phyloP scores from a whole-genome alignment of 2,797 vertebrate species.

The Podargus strigoides region DNA sequence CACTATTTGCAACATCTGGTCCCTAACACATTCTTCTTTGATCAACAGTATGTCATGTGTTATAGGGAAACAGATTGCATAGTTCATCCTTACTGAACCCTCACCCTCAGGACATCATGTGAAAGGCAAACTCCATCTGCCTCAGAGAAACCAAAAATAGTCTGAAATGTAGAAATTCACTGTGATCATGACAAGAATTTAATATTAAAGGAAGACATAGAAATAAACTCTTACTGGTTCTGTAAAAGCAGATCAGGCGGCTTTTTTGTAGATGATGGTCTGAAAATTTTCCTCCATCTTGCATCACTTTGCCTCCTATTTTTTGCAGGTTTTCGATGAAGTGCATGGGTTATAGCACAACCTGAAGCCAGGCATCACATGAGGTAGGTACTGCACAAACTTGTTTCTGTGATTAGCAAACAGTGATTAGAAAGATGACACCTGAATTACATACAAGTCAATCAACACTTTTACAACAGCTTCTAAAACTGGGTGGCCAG shows the following conservation, averaged over 20 bases:
- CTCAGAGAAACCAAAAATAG: slow-evolving; percentile 33
- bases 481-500: not conserved
- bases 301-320: not conserved
- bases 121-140: slow-evolving; percentile 38
- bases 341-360: not conserved
- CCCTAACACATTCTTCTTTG: slow-evolving; percentile 1
- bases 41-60: slow-evolving; percentile 40
- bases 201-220: not conserved
- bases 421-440: not conserved
- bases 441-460: not conserved
- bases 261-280: not conserved
- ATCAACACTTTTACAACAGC: not conserved
- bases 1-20: slow-evolving; percentile 42
- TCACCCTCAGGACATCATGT: slow-evolving; percentile 36
- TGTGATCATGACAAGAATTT: not conserved
- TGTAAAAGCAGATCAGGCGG: not conserved
- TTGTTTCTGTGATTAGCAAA: not conserved
- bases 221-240: not conserved
- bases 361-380: not conserved
- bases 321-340: not conserved
- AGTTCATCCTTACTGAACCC: slow-evolving; percentile 53
- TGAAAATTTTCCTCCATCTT: not conserved
- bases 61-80: slow-evolving; percentile 33
- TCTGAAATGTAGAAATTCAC: slow-evolving; percentile 1
- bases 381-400: not conserved